These are phyloP conservation scores for Takifugu ocellatus DNA, from an alignment of 2,797 vertebrate genomes.

Conservation along the genomic window DNA sequence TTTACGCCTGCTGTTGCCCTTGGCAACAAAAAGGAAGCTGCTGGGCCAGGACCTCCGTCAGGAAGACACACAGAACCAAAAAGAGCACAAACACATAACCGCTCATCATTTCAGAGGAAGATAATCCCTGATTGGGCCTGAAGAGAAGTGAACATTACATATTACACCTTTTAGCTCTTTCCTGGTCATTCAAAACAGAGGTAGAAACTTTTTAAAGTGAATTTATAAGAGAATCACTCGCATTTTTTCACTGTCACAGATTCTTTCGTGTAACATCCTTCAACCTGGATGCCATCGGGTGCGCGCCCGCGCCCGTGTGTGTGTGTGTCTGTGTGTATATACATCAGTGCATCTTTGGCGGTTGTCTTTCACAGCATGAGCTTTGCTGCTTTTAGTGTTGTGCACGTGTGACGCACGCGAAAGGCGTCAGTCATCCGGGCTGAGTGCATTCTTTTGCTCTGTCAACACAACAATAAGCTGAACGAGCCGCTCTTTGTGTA, in stretches of 20 bases:
- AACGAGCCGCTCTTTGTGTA: conserved; percentile 21
- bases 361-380: conserved; percentile 25
- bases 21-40: conserved; percentile 52
- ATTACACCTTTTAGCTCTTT: background rate
- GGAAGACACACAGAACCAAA: background rate
- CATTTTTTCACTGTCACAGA: background rate
- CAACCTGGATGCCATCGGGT: conserved; percentile 14
- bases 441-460: conserved; percentile 54
- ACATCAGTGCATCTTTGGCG: conserved; percentile 20
- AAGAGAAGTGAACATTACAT: background rate
- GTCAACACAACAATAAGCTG: conserved; percentile 61
- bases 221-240: background rate
- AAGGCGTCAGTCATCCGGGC: conserved; percentile 50
- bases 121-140: background rate
- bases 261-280: conserved; percentile 11
- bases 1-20: conserved; percentile 63
- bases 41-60: conserved; percentile 42
- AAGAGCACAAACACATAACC: background rate
- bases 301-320: conserved; percentile 20
- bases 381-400: conserved; percentile 9
- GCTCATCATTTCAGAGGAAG: conserved; percentile 1
- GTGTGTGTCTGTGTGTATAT: conserved; percentile 12
- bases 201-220: no score
- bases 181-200: no score
- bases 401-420: conserved; percentile 16